phyloP scores from a whole-genome alignment of 2,888 invertebrate species.

The Cosmorhoe ocellata region DNA sequence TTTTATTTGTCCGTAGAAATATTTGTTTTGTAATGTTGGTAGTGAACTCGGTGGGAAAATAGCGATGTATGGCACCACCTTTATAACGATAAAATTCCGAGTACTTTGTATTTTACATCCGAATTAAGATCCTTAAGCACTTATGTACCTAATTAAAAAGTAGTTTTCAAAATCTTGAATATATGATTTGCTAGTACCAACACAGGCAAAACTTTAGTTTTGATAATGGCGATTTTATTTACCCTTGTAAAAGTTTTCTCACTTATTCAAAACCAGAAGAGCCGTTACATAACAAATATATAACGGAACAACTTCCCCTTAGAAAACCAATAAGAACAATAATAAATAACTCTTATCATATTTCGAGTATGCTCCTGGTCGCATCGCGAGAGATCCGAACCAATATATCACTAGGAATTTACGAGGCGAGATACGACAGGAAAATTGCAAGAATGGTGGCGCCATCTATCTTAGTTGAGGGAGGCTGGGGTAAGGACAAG shows the following conservation, averaged over 20 bases:
- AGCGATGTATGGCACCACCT: conserved; percentile 2
- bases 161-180: too few relatives aligned
- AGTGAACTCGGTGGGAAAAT: conserved; percentile 22
- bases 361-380: conserved; percentile 83
- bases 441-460: conserved; percentile 96
- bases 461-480: conserved; percentile 93
- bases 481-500: conserved; percentile 61
- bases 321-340: conserved; percentile 83
- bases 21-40: conserved; percentile 20
- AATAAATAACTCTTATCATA: conserved; percentile 83
- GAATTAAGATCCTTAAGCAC: not conserved
- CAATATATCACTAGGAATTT: conserved; percentile 93
- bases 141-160: too few relatives aligned
- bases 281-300: conserved; percentile 55
- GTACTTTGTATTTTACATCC: not conserved
- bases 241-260: conserved; percentile 5
- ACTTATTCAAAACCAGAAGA: conserved; percentile 36
- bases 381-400: conserved; percentile 82
- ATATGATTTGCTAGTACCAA: too few relatives aligned
- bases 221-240: not conserved
- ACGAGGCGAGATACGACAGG: conserved; percentile 95
- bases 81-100: not conserved
- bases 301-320: conserved; percentile 59
- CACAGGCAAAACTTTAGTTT: not conserved
- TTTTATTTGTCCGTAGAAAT: conserved; percentile 35